Evolutionary conservation across 2,113 vertebrate species (phyloP), one percentile per base, ranked within the genome.

Genomic region (Leptocoma aspasia): DNA sequence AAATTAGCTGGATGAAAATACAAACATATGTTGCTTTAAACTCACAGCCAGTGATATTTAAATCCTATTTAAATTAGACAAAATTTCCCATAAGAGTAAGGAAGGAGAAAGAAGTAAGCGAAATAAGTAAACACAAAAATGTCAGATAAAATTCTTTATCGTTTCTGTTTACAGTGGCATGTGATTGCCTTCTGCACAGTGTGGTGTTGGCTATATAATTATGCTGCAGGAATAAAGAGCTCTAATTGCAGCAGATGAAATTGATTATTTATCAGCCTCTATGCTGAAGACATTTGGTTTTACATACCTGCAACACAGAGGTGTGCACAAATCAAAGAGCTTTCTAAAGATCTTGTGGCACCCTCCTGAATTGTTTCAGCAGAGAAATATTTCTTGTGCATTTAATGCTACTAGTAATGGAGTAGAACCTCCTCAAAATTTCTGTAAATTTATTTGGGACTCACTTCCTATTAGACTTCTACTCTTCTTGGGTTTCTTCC

Each of bases 11-110:
- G 79, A 92, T 80, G 82, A 91, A 94, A 86, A 88, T 88, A 77
- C 16, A 95, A 95, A 72, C 94, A 95, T 95, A 95, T 95, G 93
- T 66, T 90, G 70, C 78, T 87, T 84, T 76, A 93, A 95, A 88
- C 16, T 91, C 76, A 65, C 59, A 85, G 84, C 78, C 90, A 94
- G 90, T 93, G 71, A 33, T 95, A 91, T 95, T 96, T 94, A 95
- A 96, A 91, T 95, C 59, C 75, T 70, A 69, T 95, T 92, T 92
- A 92, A 95, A 91, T 94, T 80, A 80, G 50, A 65, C 27, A 80
- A 77, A 90, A 93, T 96, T 94, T 96, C 91, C 90, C 94, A 28
- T 77, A 90, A 91, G 87, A 93, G 4, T 66, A 75, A 80, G 79
- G 52, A 80, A 89, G 23, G 45, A 95, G 54, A 73, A 79, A 61